Percentiles rank a stretch among this genome's conserved stretches.
These are phyloP conservation scores for Apis dorsata DNA, from an alignment of 1,140 invertebrate genomes.

Conservation along the genomic window DNA sequence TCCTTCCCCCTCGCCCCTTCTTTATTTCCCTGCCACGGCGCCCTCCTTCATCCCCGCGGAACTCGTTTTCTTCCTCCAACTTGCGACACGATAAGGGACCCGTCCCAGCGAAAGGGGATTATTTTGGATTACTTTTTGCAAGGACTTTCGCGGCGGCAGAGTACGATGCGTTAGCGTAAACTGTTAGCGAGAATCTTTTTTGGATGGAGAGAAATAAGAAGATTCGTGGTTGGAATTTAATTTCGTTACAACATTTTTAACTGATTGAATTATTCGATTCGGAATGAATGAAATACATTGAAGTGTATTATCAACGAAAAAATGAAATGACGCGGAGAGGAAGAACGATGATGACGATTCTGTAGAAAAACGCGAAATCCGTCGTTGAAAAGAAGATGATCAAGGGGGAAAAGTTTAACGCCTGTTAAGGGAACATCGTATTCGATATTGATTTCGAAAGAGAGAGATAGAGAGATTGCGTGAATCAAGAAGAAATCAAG, in stretches of 20 bases:
- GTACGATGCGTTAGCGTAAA: constrained; percentile 61
- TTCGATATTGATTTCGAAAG: constrained; percentile 32
- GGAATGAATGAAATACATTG: constrained; percentile 45
- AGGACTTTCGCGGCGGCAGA: constrained; percentile 31
- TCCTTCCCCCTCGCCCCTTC: constrained; percentile 6
- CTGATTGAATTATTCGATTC: constrained; percentile 41
- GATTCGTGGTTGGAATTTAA: constrained; percentile 60
- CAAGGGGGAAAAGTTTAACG: constrained; percentile 11
- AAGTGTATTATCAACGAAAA: background rate
- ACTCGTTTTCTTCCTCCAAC: constrained; percentile 52
- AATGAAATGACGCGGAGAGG: background rate
- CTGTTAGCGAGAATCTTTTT: constrained; percentile 13
- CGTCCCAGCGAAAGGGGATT: constrained; percentile 49
- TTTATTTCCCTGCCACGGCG: constrained; percentile 32
- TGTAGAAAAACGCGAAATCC: background rate
- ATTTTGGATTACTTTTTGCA: constrained; percentile 67
- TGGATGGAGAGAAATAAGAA: background rate
- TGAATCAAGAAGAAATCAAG: background rate
- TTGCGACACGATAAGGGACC: constrained; percentile 51
- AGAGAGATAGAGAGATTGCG: background rate
- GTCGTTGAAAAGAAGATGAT: background rate
- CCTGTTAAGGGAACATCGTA: background rate
- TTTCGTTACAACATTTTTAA: constrained; percentile 69
- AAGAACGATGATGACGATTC: background rate
- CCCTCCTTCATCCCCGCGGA: constrained; percentile 3